A percentile compares a stretch with the other conserved stretches of the same genome.
Conservation (phyloP, 2,888 invertebrate genomes). For the Maniola hyperantus region DNA sequence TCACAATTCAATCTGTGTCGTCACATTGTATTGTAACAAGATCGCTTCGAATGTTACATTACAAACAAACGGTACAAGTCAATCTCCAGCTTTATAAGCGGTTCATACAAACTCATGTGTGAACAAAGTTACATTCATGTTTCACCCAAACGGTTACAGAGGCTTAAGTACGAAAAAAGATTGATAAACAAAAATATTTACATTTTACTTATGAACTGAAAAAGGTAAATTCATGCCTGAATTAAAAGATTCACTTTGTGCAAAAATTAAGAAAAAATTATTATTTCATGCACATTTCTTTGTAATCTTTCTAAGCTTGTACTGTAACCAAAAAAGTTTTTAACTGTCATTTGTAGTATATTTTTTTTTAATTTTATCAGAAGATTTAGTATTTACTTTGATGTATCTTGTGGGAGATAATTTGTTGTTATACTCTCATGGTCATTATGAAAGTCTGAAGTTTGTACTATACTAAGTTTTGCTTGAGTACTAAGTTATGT, state of each 20-base stretch:
- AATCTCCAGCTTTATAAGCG: too few species aligned
- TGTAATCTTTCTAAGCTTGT: background rate
- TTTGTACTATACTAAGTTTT: constrained; percentile 65
- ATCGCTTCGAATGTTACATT: too few species aligned
- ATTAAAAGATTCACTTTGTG: background rate
- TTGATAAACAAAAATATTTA: too few species aligned
- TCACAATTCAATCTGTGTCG: too few species aligned
- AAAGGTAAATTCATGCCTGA: too few species aligned
- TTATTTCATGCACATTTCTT: background rate
- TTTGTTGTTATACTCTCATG: constrained; percentile 45
- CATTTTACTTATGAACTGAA: too few species aligned
- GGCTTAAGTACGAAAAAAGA: too few species aligned
- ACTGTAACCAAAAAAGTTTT: constrained; percentile 13
- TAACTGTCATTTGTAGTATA: constrained; percentile 42
- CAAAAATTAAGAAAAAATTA: background rate
- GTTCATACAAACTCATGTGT: too few species aligned
- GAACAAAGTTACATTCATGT: too few species aligned
- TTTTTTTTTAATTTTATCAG: constrained; percentile 60
- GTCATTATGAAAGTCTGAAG: constrained; percentile 66
- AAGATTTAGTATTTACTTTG: constrained; percentile 59
- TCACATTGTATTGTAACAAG: too few species aligned
- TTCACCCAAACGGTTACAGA: too few species aligned
- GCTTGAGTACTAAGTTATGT: constrained; percentile 52
- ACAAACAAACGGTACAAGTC: too few species aligned
- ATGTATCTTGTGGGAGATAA: constrained; percentile 48